Evolutionary conservation across 2,797 vertebrate genomes (phyloP), one percentile per base, ranked within the genome.

Genomic region (Galaxias olidus): DNA sequence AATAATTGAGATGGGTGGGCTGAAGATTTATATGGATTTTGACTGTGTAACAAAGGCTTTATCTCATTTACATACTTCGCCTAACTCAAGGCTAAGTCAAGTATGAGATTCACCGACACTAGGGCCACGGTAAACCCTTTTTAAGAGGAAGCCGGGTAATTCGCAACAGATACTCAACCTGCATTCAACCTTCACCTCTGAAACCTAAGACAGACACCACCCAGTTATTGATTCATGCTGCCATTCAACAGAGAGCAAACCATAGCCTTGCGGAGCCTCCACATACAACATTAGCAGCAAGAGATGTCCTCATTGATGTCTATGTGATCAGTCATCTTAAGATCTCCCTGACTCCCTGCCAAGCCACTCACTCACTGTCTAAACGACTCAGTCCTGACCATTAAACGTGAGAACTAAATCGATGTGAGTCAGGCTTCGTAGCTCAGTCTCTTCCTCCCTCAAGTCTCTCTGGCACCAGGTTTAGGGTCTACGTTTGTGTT

Each of bases 341-440:
- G 40, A 59, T 44, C 45, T 42, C 6, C 9, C 8, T 58, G 64
- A 14, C 5, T 74, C 49, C 50, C 9, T 52, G 68, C 63, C 49
- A 59, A 57, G 45, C 57, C 46, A 30, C 42, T 10, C 49, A 17
- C 46, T 65, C 46, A 48, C 53, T 13, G 44, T 42, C 54, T 58
- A 14, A 3, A 10, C 9, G 55, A 44, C 55, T 58, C 63, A 20
- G 54, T 58, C 45, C 54, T 56, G 46, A 46, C 54, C 17, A 18
- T 58, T 65, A 50, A 58, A 58, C 8, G 45, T 17, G 53, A 74
- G 59, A 58, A 66, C 58, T 66, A 59, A 63, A 69, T 69, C 72
- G 48, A 47, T 50, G 18, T 9, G 58, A 47, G 47, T 69, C 54
- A 58, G 54, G 13, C 63, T 74, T 53, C 62, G 46, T 61, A 65